Base-by-base conservation (phyloP, 2,888 invertebrate genomes). In the Leucozona laternaria region DNA sequence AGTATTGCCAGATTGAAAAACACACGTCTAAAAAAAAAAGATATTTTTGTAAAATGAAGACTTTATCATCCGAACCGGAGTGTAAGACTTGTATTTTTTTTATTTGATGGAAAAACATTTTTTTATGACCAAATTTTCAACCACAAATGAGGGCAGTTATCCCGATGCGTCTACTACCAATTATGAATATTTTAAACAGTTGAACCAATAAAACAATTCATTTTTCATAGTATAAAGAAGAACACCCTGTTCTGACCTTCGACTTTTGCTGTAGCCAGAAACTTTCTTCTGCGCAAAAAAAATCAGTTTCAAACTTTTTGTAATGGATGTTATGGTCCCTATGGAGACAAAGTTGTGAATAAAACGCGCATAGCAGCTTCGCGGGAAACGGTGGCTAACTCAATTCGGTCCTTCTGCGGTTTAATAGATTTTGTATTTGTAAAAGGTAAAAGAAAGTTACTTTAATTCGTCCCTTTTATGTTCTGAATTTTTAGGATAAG, bases 381-480 rank as follows among this genome's bases (percentile, higher is more conserved):
- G 20, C 58, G 11, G 11, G 2, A 20, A 58, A 37, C 2, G 50
- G 62, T 15, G 40, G 62, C 25, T 62, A 28, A 37, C 25, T 48
- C 37, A 25, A 62, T 72, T 55, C 28, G 28, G 68, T 66, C 40
- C 57, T 28, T 25, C 64, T 40, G n/a, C n/a, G 58, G 34, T 53
- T 72, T 71, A 72, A 72, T 58, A 34, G 66, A 50, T 37, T 60
- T 71, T 57, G 11, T 31, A 31, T n/a, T n/a, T 13, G 2, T 22
- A 7, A n/a, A n/a, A n/a, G n/a, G 13, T 28, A 73, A 31, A 37
- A 37, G 45, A 48, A 73, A 79, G 77, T 71, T 64, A 77, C 77
- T 81, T 60, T 73, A 78, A 78, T 79, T 62, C 73, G 31, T 75
- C 79, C 83, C 78, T 79, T 17, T 37, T 70, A 57, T 62, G 40